Evolutionary conservation across 1,140 invertebrate species (phyloP).

Genomic region (Drosophila arawakana): DNA sequence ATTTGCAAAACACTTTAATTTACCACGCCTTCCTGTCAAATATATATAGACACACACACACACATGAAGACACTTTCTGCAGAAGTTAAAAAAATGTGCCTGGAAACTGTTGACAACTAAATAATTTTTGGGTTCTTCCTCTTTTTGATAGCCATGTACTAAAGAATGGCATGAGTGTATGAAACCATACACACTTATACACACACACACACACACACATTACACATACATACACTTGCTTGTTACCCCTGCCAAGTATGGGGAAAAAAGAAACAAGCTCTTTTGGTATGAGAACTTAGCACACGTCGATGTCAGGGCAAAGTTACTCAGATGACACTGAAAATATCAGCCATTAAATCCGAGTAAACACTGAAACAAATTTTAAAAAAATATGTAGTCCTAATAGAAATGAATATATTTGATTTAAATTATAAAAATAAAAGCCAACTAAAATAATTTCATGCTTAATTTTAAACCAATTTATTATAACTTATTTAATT

Average conservation of each 20-base stretch:
- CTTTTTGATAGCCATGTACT: conserved; percentile 16
- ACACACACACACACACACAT: conserved; percentile 18
- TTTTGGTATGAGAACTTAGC: neutral
- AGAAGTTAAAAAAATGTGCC: conserved; percentile 41
- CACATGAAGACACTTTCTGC: neutral
- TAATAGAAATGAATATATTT: no score
- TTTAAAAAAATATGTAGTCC: no score
- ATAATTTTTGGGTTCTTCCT: conserved; percentile 37
- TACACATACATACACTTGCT: conserved; percentile 25
- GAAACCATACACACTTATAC: conserved; percentile 42
- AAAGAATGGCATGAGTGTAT: conserved; percentile 52
- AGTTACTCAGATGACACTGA: conserved; percentile 66
- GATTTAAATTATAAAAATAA: no score
- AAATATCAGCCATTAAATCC: conserved; percentile 61
- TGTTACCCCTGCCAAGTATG: conserved; percentile 53
- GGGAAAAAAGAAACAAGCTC: conserved; percentile 69
- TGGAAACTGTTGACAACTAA: conserved; percentile 60
- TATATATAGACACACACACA: conserved; percentile 1
- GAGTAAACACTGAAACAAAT: conserved; percentile 9
- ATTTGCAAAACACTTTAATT: conserved; percentile 73
- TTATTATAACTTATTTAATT: no score
- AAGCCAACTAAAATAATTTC: no score
- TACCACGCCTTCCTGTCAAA: conserved; percentile 13
- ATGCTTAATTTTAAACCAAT: no score
- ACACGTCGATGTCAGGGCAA: conserved; percentile 38